phyloP scores from a whole-genome alignment of 1,140 invertebrate species.

The Drosophila cardini region DNA sequence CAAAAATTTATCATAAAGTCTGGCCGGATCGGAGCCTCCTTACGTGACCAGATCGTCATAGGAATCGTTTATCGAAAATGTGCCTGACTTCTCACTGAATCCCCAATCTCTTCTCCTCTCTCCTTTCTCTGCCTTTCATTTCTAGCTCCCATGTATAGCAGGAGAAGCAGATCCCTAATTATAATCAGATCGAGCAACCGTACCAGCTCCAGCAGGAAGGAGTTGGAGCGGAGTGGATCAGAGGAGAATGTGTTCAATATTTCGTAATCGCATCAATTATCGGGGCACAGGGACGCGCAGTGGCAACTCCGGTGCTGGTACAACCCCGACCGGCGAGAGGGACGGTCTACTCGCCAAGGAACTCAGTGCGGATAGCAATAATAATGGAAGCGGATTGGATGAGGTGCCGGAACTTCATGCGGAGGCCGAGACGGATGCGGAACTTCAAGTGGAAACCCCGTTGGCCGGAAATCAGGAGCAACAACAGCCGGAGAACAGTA shows the following conservation, averaged over 20 bases:
- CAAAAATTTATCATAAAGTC: slow-evolving; percentile 81
- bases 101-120: not conserved
- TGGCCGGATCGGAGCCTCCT: slow-evolving; percentile 50
- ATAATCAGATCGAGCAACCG: not conserved
- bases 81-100: not conserved
- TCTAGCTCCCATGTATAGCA: slow-evolving; percentile 4
- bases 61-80: not conserved
- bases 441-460: slow-evolving; percentile 18
- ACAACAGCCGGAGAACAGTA: slow-evolving; percentile 55
- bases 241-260: slow-evolving; percentile 83
- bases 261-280: slow-evolving; percentile 83
- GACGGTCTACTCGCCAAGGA: slow-evolving; percentile 55
- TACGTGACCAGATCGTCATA: slow-evolving; percentile 58
- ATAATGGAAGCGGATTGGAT: slow-evolving; percentile 57
- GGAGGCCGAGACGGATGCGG: slow-evolving; percentile 23
- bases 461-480: slow-evolving; percentile 13
- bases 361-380: slow-evolving; percentile 77
- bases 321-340: slow-evolving; percentile 18
- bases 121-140: not conserved
- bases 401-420: slow-evolving; percentile 26
- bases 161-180: not conserved
- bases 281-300: slow-evolving; percentile 63
- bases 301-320: slow-evolving; percentile 56
- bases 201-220: slow-evolving; percentile 18
- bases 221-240: slow-evolving; percentile 22